phyloP scores from a whole-genome alignment of 2,113 vertebrate genomes.

The Maccullochella peelii region DNA sequence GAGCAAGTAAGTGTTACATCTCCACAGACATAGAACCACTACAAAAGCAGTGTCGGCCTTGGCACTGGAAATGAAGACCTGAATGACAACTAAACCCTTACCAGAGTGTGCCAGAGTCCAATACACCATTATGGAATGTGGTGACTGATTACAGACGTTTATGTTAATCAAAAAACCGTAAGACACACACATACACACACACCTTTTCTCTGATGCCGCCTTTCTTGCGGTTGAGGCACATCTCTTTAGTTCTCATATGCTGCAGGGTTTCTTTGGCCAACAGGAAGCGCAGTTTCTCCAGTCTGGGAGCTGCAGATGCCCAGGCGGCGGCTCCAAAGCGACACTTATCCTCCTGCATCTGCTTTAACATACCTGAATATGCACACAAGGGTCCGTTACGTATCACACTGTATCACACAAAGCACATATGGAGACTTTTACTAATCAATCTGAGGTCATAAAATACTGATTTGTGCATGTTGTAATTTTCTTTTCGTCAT shows the following conservation, averaged over 20 bases:
- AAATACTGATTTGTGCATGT: background rate
- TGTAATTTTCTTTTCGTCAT: background rate
- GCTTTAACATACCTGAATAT: slow-evolving; percentile 90
- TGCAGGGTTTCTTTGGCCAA: slow-evolving; percentile 94
- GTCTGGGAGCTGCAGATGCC: slow-evolving; percentile 88
- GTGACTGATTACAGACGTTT: slow-evolving; percentile 5
- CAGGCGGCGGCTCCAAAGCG: slow-evolving; percentile 93
- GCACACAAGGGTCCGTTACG: background rate
- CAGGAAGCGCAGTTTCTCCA: slow-evolving; percentile 90
- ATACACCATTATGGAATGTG: background rate
- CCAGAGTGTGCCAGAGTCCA: background rate
- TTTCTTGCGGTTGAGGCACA: slow-evolving; percentile 91
- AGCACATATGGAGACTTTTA: background rate
- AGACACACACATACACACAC: slow-evolving; percentile 59
- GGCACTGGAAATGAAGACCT: slow-evolving; percentile 9
- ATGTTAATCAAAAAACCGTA: background rate
- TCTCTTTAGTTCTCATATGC: slow-evolving; percentile 90
- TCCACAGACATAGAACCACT: slow-evolving; percentile 41
- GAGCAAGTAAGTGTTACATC: slow-evolving; percentile 43
- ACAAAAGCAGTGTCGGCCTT: slow-evolving; percentile 25
- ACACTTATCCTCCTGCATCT: slow-evolving; percentile 91
- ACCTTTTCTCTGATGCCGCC: slow-evolving; percentile 85
- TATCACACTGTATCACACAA: background rate
- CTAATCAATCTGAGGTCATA: background rate
- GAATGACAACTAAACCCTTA: slow-evolving; percentile 14